Percentiles rank a stretch among this genome's conserved stretches.
phyloP scores from a whole-genome alignment of 2,113 vertebrate species.

The Donacobius atricapilla region DNA sequence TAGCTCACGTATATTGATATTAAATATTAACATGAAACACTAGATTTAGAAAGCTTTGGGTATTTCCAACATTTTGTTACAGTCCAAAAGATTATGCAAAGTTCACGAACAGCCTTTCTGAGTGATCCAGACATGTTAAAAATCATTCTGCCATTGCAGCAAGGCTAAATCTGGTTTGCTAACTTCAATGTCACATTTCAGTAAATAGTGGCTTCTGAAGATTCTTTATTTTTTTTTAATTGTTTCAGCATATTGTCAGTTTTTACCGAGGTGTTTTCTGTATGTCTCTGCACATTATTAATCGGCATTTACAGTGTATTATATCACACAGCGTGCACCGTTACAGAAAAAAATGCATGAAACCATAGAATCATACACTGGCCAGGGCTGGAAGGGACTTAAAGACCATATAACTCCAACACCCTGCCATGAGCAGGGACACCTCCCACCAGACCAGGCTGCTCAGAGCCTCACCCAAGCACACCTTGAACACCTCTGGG shows the following conservation, averaged over 20 bases:
- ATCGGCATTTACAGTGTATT: background rate
- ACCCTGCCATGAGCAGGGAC: background rate
- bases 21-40: constrained; percentile 4
- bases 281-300: background rate
- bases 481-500: background rate
- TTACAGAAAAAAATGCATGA: background rate
- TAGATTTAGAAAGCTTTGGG: background rate
- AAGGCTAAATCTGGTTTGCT: background rate
- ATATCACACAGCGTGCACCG: fast-evolving
- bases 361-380: background rate
- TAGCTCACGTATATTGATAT: background rate
- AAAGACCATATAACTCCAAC: background rate
- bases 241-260: background rate
- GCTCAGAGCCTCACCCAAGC: background rate
- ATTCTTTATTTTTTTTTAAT: background rate
- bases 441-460: background rate
- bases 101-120: background rate
- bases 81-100: background rate
- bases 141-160: background rate
- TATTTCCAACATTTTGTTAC: background rate
- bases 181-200: background rate
- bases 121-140: background rate
- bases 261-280: background rate
- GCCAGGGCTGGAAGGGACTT: background rate
- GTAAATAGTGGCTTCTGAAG: background rate